A percentile compares a stretch with the other conserved stretches of the same genome.
phyloP scores from a whole-genome alignment of 1,140 invertebrate species.

The Pseudachorutes palmiensis region DNA sequence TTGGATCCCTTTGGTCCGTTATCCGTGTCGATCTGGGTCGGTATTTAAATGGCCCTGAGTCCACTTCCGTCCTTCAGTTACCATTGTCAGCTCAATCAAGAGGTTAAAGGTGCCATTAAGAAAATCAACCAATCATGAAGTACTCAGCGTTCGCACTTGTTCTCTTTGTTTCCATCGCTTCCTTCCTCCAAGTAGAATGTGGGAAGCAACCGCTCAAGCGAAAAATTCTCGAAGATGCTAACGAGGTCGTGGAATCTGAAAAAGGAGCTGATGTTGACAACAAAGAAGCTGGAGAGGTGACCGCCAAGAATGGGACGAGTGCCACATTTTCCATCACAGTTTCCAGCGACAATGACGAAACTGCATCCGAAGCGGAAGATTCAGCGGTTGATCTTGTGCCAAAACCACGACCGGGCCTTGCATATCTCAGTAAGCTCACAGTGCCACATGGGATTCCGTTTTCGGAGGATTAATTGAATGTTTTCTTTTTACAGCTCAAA shows the following conservation, averaged over 20 bases:
- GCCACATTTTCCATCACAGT: slow-evolving; percentile 3
- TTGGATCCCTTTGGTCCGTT: too few relatives aligned
- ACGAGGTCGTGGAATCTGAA: not conserved
- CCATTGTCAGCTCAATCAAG: too few relatives aligned
- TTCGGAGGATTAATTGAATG: too few relatives aligned
- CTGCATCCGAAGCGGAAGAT: not conserved
- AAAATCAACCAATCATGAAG: too few relatives aligned
- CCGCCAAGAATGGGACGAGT: not conserved
- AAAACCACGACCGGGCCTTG: not conserved
- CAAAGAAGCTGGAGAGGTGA: not conserved
- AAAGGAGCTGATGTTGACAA: not conserved
- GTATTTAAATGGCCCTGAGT: not conserved
- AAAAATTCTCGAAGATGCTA: not conserved
- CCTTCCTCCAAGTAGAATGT: not conserved
- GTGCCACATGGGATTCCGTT: too few relatives aligned
- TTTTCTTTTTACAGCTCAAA: not conserved
- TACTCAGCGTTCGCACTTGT: not conserved
- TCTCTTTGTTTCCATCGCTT: not conserved
- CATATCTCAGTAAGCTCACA: slow-evolving; percentile 1
- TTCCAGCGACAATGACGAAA: not conserved
- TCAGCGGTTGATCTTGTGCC: not conserved
- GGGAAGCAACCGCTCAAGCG: not conserved
- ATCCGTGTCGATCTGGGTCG: not conserved
- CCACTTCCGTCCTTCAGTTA: too few relatives aligned
- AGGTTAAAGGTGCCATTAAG: too few relatives aligned